Percentiles rank a stretch among this genome's conserved stretches.
Evolutionary conservation across 2,797 vertebrate genomes (phyloP).

Genomic region (Tokudaia muenninki): DNA sequence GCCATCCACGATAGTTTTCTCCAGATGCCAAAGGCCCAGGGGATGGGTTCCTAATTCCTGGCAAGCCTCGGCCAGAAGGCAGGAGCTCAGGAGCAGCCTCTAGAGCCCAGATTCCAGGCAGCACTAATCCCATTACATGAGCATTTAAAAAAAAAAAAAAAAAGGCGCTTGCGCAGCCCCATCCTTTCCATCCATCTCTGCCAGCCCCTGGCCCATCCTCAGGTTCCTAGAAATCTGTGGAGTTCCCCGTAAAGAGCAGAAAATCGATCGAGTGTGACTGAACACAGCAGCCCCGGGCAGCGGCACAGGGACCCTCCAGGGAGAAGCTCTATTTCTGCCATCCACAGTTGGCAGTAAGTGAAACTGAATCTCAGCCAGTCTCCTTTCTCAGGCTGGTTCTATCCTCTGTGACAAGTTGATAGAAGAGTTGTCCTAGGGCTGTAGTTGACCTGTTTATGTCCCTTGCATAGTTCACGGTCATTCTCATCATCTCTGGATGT

Average conservation of each 20-base stretch:
- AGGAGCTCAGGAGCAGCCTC: background rate
- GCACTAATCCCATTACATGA: constrained; percentile 5
- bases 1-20: background rate
- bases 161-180: rapidly evolving
- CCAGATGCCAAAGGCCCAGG: background rate
- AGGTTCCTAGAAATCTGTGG: background rate
- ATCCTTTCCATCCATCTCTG: background rate
- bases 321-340: rapidly evolving
- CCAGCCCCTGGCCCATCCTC: background rate
- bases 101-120: background rate
- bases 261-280: rapidly evolving
- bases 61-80: background rate
- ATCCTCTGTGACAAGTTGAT: background rate
- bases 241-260: background rate
- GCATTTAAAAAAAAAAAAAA: background rate
- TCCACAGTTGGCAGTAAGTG: background rate
- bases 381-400: background rate
- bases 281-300: background rate
- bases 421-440: background rate
- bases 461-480: too few species aligned
- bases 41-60: background rate
- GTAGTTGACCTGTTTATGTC: too few species aligned
- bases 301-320: rapidly evolving
- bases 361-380: background rate
- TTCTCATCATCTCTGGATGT: too few species aligned